Percentiles rank a stretch among this genome's conserved stretches.
Evolutionary conservation across 2,797 vertebrate genomes (phyloP).

Genomic region (Babyrousa celebensis): DNA sequence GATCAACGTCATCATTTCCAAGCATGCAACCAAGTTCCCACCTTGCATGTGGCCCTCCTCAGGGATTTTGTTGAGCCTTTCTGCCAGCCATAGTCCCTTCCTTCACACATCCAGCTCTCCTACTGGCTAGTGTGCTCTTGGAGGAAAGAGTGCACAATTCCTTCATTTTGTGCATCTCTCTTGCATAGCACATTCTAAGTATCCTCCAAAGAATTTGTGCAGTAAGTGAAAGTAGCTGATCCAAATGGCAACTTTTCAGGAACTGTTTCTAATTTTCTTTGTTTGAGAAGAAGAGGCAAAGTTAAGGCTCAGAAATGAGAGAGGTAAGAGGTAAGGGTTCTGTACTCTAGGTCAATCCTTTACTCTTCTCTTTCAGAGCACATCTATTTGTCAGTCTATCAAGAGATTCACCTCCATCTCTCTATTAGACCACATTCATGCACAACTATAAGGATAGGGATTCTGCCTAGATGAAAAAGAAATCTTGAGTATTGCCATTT

Average conservation of each 20-base stretch:
- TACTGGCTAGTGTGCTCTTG: neutral
- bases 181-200: neutral
- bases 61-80: neutral
- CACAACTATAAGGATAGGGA: neutral
- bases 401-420: neutral
- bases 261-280: slow-evolving; percentile 83
- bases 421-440: neutral
- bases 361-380: slow-evolving; percentile 67
- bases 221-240: slow-evolving; percentile 72
- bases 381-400: neutral
- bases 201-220: slow-evolving; percentile 53
- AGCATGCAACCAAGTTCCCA: neutral
- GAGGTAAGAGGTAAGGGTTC: neutral
- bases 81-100: neutral
- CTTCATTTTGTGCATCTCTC: neutral
- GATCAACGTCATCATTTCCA: neutral
- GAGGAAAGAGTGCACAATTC: neutral
- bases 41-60: neutral
- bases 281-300: slow-evolving; percentile 71
- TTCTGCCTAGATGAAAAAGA: slow-evolving; percentile 3
- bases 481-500: neutral
- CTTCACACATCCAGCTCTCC: neutral
- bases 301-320: slow-evolving; percentile 55
- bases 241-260: slow-evolving; percentile 81
- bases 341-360: neutral